Percentiles rank a stretch among this genome's conserved stretches.
Conservation (phyloP, 2,888 invertebrate species). For the Spisula solida region DNA sequence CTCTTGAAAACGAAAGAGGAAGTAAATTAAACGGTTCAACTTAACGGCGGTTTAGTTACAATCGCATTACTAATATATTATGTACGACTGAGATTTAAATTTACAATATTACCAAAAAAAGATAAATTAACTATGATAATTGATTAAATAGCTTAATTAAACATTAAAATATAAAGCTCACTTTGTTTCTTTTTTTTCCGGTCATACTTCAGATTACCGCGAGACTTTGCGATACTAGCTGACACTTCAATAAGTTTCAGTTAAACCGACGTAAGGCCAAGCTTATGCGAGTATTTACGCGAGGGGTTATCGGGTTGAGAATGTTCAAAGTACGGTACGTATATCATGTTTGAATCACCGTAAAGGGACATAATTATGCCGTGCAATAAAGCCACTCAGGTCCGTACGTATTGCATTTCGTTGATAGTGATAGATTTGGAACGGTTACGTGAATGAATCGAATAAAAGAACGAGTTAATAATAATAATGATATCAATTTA, state of each 20-base stretch:
- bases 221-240: not conserved
- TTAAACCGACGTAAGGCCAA: not conserved
- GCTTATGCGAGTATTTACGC: not conserved
- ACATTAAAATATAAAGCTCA: not conserved
- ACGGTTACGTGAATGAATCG: no score
- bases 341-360: no score
- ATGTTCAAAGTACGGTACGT: no score
- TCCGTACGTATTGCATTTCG: no score
- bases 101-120: not conserved
- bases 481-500: no score
- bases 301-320: no score
- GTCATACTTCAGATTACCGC: not conserved
- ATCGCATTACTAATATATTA: not conserved
- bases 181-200: not conserved
- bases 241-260: not conserved
- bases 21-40: slow-evolving; percentile 31
- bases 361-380: no score
- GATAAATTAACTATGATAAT: not conserved
- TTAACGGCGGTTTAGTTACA: not conserved
- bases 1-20: slow-evolving; percentile 40
- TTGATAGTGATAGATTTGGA: no score
- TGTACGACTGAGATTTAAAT: not conserved
- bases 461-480: no score
- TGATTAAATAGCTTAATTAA: not conserved
- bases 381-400: no score